These are phyloP conservation scores for Austrolebias charrua DNA, from an alignment of 2,797 vertebrate species.

Conservation along the genomic window DNA sequence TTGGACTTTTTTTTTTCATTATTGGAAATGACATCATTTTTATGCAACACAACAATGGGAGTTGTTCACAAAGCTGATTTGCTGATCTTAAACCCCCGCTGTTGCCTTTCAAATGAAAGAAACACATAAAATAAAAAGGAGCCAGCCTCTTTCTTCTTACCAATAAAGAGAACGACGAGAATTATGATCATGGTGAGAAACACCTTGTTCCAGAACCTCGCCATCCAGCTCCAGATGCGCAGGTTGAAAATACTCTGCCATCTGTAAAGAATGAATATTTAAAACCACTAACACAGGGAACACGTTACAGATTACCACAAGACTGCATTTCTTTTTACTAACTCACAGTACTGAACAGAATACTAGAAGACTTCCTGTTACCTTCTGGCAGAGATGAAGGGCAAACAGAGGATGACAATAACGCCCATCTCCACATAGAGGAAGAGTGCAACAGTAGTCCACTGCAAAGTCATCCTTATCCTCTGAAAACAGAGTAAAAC, in stretches of 20 bases:
- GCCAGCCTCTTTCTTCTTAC: slow-evolving; percentile 72
- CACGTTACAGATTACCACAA: too few species aligned
- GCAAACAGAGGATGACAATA: slow-evolving; percentile 86
- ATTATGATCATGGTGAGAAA: slow-evolving; percentile 93
- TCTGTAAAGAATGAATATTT: slow-evolving; percentile 33
- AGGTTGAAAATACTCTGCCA: slow-evolving; percentile 80
- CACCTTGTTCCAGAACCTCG: slow-evolving; percentile 87
- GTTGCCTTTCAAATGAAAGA: too few species aligned
- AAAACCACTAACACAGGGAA: too few species aligned
- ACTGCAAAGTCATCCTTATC: slow-evolving; percentile 89
- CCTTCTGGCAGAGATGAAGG: slow-evolving; percentile 88
- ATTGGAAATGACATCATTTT: too few species aligned
- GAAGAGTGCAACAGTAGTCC: slow-evolving; percentile 86
- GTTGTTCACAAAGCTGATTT: too few species aligned
- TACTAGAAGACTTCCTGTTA: slow-evolving; percentile 35
- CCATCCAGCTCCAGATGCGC: slow-evolving; percentile 84
- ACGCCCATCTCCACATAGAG: slow-evolving; percentile 86
- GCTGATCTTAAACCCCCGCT: background rate
- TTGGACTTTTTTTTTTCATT: too few species aligned
- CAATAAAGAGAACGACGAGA: slow-evolving; percentile 89
- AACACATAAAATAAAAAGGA: background rate
- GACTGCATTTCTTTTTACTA: too few species aligned
- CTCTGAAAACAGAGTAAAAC: background rate
- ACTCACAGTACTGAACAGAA: background rate
- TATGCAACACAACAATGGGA: too few species aligned